Base-by-base conservation (phyloP, 1,140 invertebrate genomes). In the Nautilus pompilius region DNA sequence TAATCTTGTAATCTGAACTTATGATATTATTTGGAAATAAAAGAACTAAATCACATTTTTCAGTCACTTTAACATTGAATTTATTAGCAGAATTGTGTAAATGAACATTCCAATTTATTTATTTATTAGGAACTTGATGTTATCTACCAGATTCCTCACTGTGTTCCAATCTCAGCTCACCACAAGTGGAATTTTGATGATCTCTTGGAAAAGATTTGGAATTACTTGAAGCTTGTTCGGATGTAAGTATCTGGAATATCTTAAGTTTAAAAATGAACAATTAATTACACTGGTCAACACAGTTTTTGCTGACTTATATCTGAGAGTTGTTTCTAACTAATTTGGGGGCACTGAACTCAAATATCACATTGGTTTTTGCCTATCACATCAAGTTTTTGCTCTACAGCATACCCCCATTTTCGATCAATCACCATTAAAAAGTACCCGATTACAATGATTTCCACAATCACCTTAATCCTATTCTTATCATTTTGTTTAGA, bases 131-230 rank as follows among this genome's bases (percentile, higher is more conserved):
- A 99, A 83, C 83, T 99, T 72, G 97, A 99, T 80, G 90, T 99
- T 51, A 98, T 99, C 79, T 99, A 98, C 83, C 96, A 96, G 86
- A 96, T 99, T 79, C 97, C 98, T 3, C 97, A 99, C 81, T 97
- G 94, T 80, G 96, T 99, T 15, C 98, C 98, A 0, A 98, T 99
- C 68, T 99, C 96, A 59, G 98, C 98, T 58, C 97, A 99, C 87
- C 96, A 99, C 81, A 94, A 93, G 78, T 99, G 98, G 98, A 99
- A 99, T 81, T 99, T 99, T 84, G 98, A 99, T 84, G 97, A 99
- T 83, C 84, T 99, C 54, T 82, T 99, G 17, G 96, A 99, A 81
- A 97, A 95, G 82, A 98, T 99, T 91, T 99, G 98, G 98, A 90
- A 96, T 67, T 99, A 99, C 80, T 84, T 99, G 17, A 91, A 92